Conservation (phyloP, 2,113 vertebrate genomes). For the Sarotherodon lohbergeri region DNA sequence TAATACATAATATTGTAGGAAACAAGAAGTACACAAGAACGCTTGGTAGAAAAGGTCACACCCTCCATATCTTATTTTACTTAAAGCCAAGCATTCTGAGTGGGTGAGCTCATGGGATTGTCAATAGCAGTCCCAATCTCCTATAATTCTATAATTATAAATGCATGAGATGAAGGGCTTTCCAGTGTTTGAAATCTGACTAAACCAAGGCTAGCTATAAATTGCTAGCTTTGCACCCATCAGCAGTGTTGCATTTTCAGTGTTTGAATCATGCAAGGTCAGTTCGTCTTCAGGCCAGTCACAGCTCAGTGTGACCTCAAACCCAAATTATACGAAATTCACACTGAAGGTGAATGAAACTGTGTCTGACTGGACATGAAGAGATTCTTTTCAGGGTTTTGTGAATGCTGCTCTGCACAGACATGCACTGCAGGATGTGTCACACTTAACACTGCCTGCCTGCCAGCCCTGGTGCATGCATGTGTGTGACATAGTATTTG, state of each 20-base stretch:
- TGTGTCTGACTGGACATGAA: background rate
- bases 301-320: background rate
- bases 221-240: background rate
- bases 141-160: background rate
- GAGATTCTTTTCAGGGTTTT: background rate
- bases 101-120: background rate
- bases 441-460: background rate
- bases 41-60: background rate
- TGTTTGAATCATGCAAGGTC: background rate
- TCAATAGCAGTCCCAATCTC: background rate
- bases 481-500: background rate
- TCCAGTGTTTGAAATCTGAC: background rate
- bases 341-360: background rate
- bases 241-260: background rate
- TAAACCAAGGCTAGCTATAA: background rate
- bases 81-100: background rate
- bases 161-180: background rate
- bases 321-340: background rate
- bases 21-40: background rate
- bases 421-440: slow-evolving; percentile 11
- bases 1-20: background rate
- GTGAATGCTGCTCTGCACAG: background rate
- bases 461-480: background rate
- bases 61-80: background rate
- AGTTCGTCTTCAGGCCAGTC: background rate